Base-by-base conservation (phyloP, 1,140 invertebrate species). In the Plectus sambesii region DNA sequence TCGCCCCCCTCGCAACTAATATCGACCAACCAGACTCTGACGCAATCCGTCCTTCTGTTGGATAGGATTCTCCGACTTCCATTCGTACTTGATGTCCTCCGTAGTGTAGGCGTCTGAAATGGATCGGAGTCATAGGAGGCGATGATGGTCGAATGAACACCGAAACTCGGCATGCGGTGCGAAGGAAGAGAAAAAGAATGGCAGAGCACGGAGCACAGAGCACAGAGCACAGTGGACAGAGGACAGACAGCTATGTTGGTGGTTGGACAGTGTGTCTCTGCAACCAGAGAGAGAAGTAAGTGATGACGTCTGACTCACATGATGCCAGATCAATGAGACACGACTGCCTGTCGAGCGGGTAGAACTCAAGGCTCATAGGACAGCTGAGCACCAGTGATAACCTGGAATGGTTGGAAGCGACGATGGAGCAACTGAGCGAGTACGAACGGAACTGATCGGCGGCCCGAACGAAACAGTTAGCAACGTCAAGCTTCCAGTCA, bases 361-460 rank as follows among this genome's bases (percentile, higher is more conserved):
- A 93, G 35, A 92, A 76, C 75, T 92, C 89, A 56, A 93, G 75
- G 74, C 90, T 87, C 88, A 93, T 93, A 33, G 87, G 87, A 65
- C 87, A 93, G 5, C 87, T 85, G 51, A 93, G 77, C 33, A 87
- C 88, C 0, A 63, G 45, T 12, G 63, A 64, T 22, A 62, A 45
- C 29, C 59, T 37, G 9, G 46, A 43, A 54, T 62, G 45, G 12
- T 12, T 33, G 17, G 17, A 17, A 33, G 17, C 12, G 30, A 17
- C 12, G 12, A 17, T 12, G 30, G 12, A 12, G 12, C 12, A 33
- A 33, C 12, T 33, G 17, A 33, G 12, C 12, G 30, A 17, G 30
- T 33, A 17, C 30, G 12, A 17, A 33, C 30, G 12, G 30, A 12
- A 12, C 30, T 12, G 12, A 17, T 33, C 30, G 30, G 12, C 30